A percentile compares a stretch with the other conserved stretches of the same genome.
These are phyloP conservation scores for Operophtera brumata DNA, from an alignment of 2,888 invertebrate genomes.

Conservation along the genomic window DNA sequence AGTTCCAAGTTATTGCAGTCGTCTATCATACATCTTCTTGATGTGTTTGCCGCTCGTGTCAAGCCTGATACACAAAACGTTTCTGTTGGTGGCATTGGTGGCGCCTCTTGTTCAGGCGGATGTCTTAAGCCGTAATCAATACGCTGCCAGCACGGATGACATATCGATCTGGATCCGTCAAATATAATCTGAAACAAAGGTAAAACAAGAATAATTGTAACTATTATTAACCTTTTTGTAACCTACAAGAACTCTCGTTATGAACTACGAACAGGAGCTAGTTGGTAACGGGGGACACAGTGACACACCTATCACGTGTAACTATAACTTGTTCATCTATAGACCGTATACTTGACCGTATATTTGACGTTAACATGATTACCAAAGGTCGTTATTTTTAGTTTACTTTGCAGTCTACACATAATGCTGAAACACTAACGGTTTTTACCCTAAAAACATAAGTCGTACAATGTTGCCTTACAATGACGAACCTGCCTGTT, in stretches of 20 bases:
- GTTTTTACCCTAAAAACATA: too few species aligned
- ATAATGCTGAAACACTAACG: too few species aligned
- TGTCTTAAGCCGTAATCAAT: conserved; percentile 15
- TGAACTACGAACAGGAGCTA: neutral
- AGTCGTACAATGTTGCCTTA: too few species aligned
- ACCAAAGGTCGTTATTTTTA: too few species aligned
- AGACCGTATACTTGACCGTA: too few species aligned
- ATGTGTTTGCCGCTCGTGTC: conserved; percentile 18
- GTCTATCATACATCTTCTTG: conserved; percentile 19
- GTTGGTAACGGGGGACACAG: conserved; percentile 5
- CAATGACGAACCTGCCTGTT: too few species aligned
- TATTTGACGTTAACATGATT: too few species aligned
- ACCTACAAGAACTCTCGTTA: too few species aligned
- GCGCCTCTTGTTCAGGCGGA: neutral
- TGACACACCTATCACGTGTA: conserved; percentile 1
- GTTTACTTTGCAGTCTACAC: too few species aligned
- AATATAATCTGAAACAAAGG: conserved; percentile 12
- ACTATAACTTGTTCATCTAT: too few species aligned
- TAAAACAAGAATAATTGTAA: neutral
- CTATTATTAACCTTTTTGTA: too few species aligned
- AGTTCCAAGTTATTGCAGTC: conserved; percentile 13
- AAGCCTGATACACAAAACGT: conserved; percentile 8
- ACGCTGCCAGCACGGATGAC: conserved; percentile 18
- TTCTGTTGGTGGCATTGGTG: conserved; percentile 1
- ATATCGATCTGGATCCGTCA: conserved; percentile 15